phyloP scores from a whole-genome alignment of 1,140 invertebrate species.

The Heterodera carotae region DNA sequence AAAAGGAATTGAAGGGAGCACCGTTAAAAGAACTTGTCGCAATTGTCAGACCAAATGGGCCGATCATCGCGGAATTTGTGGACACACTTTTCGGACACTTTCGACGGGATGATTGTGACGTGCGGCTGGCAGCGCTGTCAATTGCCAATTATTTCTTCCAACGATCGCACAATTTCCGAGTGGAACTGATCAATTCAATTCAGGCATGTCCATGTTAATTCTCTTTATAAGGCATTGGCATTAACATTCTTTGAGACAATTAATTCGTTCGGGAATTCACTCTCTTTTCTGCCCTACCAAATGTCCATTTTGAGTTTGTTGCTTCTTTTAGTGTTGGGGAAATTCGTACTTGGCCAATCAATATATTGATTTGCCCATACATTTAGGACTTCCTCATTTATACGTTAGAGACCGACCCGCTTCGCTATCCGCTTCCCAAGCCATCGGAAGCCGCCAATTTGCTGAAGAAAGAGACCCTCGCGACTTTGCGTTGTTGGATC shows the following conservation, averaged over 20 bases:
- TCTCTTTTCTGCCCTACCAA: too few species aligned
- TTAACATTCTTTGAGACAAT: too few species aligned
- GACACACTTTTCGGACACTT: constrained; percentile 48
- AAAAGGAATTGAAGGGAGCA: constrained; percentile 43
- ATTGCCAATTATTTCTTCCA: constrained; percentile 54
- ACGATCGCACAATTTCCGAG: constrained; percentile 53
- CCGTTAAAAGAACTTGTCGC: constrained; percentile 40
- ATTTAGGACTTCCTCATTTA: constrained; percentile 54
- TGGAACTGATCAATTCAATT: constrained; percentile 43
- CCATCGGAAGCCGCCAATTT: constrained; percentile 41
- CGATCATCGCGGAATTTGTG: constrained; percentile 45
- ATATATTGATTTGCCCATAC: too few species aligned
- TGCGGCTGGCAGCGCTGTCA: constrained; percentile 44
- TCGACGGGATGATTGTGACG: constrained; percentile 42
- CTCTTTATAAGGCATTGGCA: too few species aligned
- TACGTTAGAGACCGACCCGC: constrained; percentile 56
- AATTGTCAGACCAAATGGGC: constrained; percentile 39
- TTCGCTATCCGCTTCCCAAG: constrained; percentile 49
- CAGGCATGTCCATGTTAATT: constrained; percentile 37
- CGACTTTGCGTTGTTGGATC: constrained; percentile 52
- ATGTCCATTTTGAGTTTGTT: neutral
- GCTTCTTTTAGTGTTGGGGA: neutral
- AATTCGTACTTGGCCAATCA: too few species aligned
- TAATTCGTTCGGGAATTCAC: too few species aligned
- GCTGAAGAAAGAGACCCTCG: constrained; percentile 48